Evolutionary conservation across 2,797 vertebrate genomes (phyloP).

Genomic region (Neomorphus geoffroyi): DNA sequence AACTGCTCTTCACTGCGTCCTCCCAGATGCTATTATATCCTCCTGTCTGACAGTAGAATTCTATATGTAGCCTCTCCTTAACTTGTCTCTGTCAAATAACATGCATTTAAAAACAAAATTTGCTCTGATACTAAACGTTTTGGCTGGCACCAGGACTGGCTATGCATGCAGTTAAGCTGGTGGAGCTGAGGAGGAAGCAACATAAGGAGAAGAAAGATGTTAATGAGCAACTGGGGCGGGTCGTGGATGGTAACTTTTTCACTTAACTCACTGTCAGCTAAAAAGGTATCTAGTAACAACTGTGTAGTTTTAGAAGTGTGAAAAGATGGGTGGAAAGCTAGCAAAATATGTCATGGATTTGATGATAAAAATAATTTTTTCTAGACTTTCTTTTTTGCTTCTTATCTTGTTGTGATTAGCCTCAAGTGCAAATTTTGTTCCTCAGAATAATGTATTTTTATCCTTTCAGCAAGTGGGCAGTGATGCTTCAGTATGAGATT

Average conservation of each 20-base stretch:
- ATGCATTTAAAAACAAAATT: not conserved
- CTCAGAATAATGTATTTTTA: not conserved
- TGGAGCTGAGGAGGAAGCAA: not conserved
- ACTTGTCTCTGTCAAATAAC: not conserved
- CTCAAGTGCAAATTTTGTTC: not conserved
- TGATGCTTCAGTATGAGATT: not conserved
- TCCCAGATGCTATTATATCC: not conserved
- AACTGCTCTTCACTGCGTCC: not conserved
- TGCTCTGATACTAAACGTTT: not conserved
- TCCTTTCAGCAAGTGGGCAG: not conserved
- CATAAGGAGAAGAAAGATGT: not conserved
- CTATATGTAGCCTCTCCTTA: not conserved
- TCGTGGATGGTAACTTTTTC: not conserved
- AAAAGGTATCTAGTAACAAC: not conserved
- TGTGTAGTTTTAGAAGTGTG: not conserved
- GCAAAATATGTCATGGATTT: not conserved
- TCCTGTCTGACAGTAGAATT: not conserved
- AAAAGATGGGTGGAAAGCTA: conserved; percentile 1
- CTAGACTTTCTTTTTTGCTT: not conserved
- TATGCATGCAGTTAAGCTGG: not conserved
- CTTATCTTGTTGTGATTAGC: not conserved
- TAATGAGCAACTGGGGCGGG: not conserved
- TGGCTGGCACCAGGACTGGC: not conserved
- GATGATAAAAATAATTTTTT: not conserved
- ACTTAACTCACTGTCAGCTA: not conserved